These are phyloP conservation scores for Orchestes rusci DNA, from an alignment of 2,888 invertebrate species.

Conservation along the genomic window DNA sequence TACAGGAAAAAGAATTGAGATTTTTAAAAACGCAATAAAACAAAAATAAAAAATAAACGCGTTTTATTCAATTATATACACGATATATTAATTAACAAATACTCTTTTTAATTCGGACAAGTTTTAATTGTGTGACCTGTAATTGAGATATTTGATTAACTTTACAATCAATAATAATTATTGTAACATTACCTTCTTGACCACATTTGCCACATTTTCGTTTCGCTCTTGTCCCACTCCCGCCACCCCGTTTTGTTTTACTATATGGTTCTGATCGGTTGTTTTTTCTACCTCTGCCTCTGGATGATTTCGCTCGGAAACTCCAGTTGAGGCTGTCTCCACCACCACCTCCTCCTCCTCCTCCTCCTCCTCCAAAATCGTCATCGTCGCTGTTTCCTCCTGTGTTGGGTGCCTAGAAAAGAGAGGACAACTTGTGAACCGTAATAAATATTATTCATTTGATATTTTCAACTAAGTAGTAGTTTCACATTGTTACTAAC, in stretches of 20 bases:
- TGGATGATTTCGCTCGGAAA: slow-evolving; percentile 28
- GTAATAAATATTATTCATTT: too few species aligned
- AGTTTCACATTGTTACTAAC: too few species aligned
- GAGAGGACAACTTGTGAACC: too few species aligned
- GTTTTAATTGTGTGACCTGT: slow-evolving; percentile 51
- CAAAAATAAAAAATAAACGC: slow-evolving; percentile 25
- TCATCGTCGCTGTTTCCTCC: slow-evolving; percentile 16
- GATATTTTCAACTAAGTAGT: too few species aligned
- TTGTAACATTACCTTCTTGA: too few species aligned
- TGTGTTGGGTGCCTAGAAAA: slow-evolving; percentile 2
- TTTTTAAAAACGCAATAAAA: too few species aligned
- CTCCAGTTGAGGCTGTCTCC: slow-evolving; percentile 28
- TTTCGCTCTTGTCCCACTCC: slow-evolving; percentile 34
- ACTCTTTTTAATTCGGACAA: slow-evolving; percentile 49
- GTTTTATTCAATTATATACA: too few species aligned
- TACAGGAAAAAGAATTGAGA: slow-evolving; percentile 51
- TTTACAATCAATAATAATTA: too few species aligned
- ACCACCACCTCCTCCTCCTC: slow-evolving; percentile 28
- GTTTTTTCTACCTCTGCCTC: slow-evolving; percentile 26
- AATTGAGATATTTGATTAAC: too few species aligned
- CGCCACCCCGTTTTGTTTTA: slow-evolving; percentile 18
- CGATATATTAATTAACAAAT: too few species aligned
- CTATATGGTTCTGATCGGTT: slow-evolving; percentile 28
- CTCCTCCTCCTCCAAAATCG: slow-evolving; percentile 34
- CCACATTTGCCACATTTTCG: slow-evolving; percentile 69